Conservation (phyloP, 1,140 invertebrate genomes). For the Coelopa frigida region DNA sequence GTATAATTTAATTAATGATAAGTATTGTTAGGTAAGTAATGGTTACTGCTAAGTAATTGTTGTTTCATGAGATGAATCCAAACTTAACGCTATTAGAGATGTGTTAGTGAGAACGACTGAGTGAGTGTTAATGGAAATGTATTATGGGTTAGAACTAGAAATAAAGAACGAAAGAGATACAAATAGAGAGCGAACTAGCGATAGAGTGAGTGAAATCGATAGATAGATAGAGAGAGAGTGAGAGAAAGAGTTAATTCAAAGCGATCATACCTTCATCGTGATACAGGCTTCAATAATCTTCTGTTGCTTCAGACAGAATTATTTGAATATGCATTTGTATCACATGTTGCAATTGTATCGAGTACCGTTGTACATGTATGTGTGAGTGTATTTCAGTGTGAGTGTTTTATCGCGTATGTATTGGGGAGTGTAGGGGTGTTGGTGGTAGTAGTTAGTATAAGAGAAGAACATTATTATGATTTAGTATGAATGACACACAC, state of each 20-base stretch:
- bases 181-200: neutral
- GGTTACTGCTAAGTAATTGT: no score
- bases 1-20: no score
- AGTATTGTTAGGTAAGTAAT: no score
- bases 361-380: slow-evolving; percentile 14
- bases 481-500: no score
- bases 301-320: slow-evolving; percentile 52
- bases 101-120: no score
- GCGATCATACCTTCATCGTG: slow-evolving; percentile 73
- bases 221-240: neutral
- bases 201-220: neutral
- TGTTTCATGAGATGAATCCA: no score
- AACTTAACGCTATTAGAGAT: no score
- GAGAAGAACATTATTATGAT: no score
- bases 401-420: slow-evolving; percentile 9
- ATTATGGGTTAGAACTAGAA: neutral
- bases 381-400: slow-evolving; percentile 15
- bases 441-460: no score
- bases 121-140: no score
- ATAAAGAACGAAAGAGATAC: neutral
- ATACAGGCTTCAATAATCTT: slow-evolving; percentile 87
- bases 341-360: no score
- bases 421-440: no score
- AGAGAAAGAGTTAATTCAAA: neutral
- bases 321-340: slow-evolving; percentile 17